Percentiles rank a stretch among this genome's conserved stretches.
Evolutionary conservation across 2,113 vertebrate genomes (phyloP).

Genomic region (Sphaerodactylus townsendi): DNA sequence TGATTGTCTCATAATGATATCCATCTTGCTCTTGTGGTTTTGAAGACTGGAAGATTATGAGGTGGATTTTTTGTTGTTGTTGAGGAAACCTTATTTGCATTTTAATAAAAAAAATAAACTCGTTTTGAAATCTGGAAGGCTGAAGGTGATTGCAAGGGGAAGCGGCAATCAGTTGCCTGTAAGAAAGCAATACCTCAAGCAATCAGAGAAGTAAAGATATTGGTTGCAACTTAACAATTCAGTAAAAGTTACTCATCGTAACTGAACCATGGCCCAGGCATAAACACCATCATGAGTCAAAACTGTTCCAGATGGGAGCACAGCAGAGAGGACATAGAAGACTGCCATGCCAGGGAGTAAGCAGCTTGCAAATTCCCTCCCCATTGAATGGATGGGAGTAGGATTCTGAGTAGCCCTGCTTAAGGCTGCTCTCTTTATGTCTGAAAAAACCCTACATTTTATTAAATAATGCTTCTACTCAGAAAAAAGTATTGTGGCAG

Average conservation of each 20-base stretch:
- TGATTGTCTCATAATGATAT: constrained; percentile 24
- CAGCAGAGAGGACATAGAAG: too few species aligned
- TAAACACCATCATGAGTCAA: too few species aligned
- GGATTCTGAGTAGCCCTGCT: too few species aligned
- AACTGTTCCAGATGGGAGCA: too few species aligned
- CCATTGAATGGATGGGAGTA: too few species aligned
- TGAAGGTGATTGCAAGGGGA: constrained; percentile 48
- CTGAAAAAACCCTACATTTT: too few species aligned
- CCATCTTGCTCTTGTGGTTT: constrained; percentile 46
- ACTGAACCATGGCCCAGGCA: too few species aligned
- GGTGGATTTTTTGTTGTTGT: constrained; percentile 34
- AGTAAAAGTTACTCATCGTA: neutral
- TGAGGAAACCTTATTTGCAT: constrained; percentile 61
- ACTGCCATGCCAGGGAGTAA: too few species aligned
- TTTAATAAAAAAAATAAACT: constrained; percentile 58
- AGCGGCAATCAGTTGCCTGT: constrained; percentile 18
- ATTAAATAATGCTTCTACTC: too few species aligned
- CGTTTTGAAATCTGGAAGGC: constrained; percentile 38
- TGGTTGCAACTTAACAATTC: neutral
- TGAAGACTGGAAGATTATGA: constrained; percentile 26
- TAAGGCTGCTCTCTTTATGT: too few species aligned
- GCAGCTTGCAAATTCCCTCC: too few species aligned
- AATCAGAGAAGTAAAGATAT: neutral
- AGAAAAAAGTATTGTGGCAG: too few species aligned
- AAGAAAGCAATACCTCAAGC: neutral